Conservation (phyloP, 1,140 invertebrate genomes). For the Drosophila mayri region DNA sequence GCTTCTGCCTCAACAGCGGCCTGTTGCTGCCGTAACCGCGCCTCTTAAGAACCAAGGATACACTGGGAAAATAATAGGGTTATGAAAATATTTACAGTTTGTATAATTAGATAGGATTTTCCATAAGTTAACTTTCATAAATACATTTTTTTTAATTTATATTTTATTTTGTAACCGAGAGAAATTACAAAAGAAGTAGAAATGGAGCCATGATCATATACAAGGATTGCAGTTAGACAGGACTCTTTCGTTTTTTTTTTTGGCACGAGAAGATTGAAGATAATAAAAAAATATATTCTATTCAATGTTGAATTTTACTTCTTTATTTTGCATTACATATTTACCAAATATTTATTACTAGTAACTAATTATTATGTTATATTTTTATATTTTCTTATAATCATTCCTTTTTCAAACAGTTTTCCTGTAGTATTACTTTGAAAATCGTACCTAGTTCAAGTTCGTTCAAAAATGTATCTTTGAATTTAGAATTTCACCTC, state of each 20-base stretch:
- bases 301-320: too few species aligned
- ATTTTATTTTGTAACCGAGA: not conserved
- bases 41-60: conserved; percentile 51
- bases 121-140: not conserved
- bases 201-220: not conserved
- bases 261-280: too few species aligned
- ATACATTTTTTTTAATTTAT: not conserved
- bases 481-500: not conserved
- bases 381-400: too few species aligned
- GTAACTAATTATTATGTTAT: too few species aligned
- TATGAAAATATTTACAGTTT: too few species aligned
- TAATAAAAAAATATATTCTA: too few species aligned
- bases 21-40: conserved; percentile 43
- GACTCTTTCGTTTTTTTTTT: not conserved
- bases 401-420: not conserved
- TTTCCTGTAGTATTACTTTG: not conserved
- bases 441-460: too few species aligned
- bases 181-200: too few species aligned
- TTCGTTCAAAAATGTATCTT: too few species aligned
- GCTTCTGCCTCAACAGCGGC: conserved; percentile 15
- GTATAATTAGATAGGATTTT: not conserved
- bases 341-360: too few species aligned
- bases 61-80: conserved; percentile 7
- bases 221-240: not conserved
- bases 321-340: too few species aligned